Conservation (phyloP, 2,797 vertebrate species). For the Eurystomus glaucurus region DNA sequence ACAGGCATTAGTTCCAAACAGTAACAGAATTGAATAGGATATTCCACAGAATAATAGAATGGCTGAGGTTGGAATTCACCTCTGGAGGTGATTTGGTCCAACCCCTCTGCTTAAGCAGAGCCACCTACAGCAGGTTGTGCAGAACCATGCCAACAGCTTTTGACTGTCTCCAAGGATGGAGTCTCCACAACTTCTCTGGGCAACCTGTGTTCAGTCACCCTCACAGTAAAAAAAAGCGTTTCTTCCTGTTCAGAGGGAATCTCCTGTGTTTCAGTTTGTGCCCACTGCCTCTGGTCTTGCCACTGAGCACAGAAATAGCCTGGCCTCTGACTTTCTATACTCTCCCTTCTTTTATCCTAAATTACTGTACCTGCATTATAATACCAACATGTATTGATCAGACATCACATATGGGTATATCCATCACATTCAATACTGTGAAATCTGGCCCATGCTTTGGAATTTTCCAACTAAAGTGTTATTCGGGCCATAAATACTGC, state of each 20-base stretch:
- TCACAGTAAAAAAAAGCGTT: not conserved
- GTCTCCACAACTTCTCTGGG: not conserved
- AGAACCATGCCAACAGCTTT: not conserved
- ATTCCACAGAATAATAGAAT: not conserved
- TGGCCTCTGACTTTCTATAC: not conserved
- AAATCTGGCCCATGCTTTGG: not conserved
- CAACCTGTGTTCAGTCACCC: not conserved
- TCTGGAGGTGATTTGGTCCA: not conserved
- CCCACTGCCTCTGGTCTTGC: not conserved
- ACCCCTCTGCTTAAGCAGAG: not conserved
- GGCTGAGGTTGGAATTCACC: not conserved
- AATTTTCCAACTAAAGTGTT: not conserved
- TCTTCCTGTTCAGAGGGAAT: not conserved
- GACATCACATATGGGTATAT: not conserved
- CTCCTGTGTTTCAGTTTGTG: not conserved
- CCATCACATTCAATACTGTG: not conserved
- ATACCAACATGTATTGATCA: not conserved
- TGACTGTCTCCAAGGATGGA: not conserved
- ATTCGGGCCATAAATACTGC: not conserved
- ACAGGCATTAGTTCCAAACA: not conserved
- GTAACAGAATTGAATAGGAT: not conserved
- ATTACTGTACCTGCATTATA: not conserved
- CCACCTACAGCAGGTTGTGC: not conserved
- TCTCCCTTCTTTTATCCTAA: not conserved
- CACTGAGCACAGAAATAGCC: not conserved